Evolutionary conservation across 2,113 vertebrate genomes (phyloP).

Genomic region (Oryzias javanicus): DNA sequence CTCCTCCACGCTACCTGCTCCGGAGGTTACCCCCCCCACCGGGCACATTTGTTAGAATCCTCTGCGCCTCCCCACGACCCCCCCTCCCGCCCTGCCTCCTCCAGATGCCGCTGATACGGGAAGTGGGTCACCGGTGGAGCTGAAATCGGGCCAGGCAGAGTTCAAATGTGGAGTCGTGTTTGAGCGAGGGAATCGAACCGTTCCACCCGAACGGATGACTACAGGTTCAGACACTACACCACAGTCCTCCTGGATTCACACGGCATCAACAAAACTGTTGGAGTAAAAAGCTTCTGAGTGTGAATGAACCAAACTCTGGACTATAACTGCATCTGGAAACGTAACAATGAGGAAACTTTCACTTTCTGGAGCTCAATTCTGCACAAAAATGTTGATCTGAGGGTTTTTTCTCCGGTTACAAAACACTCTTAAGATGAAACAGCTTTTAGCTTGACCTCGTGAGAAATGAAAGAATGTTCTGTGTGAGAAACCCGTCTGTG

Average conservation of each 20-base stretch:
- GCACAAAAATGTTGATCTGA: constrained; percentile 17
- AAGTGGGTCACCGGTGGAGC: constrained; percentile 58
- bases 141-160: constrained; percentile 50
- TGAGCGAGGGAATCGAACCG: background rate
- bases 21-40: constrained; percentile 63
- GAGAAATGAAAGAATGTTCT: background rate
- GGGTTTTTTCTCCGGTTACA: background rate
- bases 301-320: too few species aligned
- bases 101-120: constrained; percentile 58
- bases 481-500: background rate
- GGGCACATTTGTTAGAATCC: constrained; percentile 55
- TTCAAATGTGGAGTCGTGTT: constrained; percentile 36
- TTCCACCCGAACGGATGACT: too few species aligned
- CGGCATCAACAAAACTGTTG: too few species aligned
- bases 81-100: constrained; percentile 29
- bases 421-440: background rate
- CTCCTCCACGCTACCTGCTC: constrained; percentile 62
- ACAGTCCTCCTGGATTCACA: too few species aligned
- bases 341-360: background rate
- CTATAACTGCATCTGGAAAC: too few species aligned
- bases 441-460: background rate
- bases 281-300: too few species aligned
- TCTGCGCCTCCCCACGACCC: constrained; percentile 37
- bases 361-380: background rate
- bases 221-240: too few species aligned